A percentile compares a stretch with the other conserved stretches of the same genome.
Evolutionary conservation across 2,797 vertebrate genomes (phyloP).

Genomic region (Sus cebifrons): DNA sequence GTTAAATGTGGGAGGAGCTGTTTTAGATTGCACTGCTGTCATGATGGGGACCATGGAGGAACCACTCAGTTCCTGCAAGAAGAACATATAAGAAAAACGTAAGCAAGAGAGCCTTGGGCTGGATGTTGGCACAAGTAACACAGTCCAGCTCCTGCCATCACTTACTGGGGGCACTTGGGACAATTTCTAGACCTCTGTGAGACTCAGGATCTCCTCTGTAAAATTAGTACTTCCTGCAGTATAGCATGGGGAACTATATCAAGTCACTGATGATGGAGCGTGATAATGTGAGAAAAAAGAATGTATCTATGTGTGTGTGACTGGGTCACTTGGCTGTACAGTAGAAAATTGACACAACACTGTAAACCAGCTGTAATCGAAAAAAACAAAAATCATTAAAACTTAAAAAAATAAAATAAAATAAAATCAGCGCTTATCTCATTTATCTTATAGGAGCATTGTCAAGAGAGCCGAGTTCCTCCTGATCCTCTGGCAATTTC

Average conservation of each 20-base stretch:
- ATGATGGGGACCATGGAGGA: slow-evolving; percentile 92
- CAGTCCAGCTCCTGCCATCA: background rate
- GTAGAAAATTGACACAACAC: no score
- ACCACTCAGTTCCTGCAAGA: slow-evolving; percentile 90
- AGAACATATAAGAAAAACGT: background rate
- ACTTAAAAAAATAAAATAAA: no score
- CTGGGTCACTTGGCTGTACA: no score
- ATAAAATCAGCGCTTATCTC: background rate
- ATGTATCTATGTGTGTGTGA: no score
- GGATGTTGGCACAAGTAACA: rapidly evolving
- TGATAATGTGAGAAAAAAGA: no score
- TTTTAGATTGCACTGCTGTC: slow-evolving; percentile 89
- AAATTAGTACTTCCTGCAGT: background rate
- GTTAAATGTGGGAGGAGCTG: slow-evolving; percentile 93
- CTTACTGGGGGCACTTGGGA: background rate
- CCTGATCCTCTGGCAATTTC: background rate
- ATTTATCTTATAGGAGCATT: background rate
- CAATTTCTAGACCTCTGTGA: background rate
- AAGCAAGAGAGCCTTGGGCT: background rate
- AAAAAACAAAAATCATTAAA: no score
- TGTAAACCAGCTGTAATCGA: no score
- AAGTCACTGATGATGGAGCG: no score
- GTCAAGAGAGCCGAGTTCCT: background rate
- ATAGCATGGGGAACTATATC: no score
- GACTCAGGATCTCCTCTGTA: background rate